A percentile compares a stretch with the other conserved stretches of the same genome.
Conservation (phyloP, 1,140 invertebrate genomes). For the Zeugodacus cucurbitae region DNA sequence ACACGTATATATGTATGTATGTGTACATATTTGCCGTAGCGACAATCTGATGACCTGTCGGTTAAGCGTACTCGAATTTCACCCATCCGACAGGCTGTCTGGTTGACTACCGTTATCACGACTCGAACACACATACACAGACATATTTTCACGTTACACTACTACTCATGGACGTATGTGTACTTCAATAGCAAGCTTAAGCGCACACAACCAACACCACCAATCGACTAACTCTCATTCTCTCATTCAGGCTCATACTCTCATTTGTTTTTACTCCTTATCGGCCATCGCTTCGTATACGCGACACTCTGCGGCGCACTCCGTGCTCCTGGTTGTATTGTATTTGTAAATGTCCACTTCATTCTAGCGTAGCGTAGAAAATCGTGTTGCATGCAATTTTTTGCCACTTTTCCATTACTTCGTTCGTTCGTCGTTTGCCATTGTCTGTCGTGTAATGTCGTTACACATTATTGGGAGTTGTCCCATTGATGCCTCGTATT, state of each 20-base stretch:
- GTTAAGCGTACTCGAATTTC: neutral
- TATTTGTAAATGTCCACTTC: neutral
- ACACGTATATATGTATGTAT: neutral
- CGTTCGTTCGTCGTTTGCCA: neutral
- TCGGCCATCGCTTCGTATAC: neutral
- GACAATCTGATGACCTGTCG: neutral
- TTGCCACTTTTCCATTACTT: conserved; percentile 8
- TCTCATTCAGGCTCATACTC: neutral
- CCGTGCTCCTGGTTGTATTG: neutral
- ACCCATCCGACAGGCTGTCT: neutral
- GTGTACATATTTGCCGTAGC: neutral
- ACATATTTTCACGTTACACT: neutral
- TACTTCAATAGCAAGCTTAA: neutral
- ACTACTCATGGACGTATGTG: neutral
- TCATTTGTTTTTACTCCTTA: neutral
- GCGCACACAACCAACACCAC: neutral
- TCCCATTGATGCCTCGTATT: conserved; percentile 28
- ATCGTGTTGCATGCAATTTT: conserved; percentile 11
- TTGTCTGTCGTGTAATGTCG: conserved; percentile 27
- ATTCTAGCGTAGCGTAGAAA: conserved; percentile 32
- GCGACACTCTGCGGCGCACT: neutral
- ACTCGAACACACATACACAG: neutral
- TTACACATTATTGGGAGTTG: conserved; percentile 17
- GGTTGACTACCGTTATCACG: neutral
- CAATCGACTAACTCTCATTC: neutral